Base-by-base conservation (phyloP, 2,888 invertebrate species). In the Anthrax anthrax region DNA sequence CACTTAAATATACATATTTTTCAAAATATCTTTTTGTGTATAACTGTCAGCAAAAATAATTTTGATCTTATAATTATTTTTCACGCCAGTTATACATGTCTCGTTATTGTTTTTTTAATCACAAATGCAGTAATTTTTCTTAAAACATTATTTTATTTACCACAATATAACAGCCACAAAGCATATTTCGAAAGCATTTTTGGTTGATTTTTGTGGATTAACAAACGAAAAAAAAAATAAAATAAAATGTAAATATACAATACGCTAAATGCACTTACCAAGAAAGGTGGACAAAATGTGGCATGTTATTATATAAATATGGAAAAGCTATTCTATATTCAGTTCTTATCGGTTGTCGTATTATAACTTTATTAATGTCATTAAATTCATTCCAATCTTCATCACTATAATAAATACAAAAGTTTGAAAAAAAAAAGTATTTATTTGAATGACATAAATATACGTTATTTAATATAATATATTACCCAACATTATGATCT, bases 321-420 rank as follows among this genome's bases (percentile, higher is more conserved):
- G 98, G 97, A 70, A 98, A 99, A 1, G 98, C 98, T 62, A 99
- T 99, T 56, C 98, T 80, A 67, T 99, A 99, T 69, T 99, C 98
- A 0, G 98, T 99, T 52, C 98, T 78, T 55, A 99, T 90, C 4
- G 97, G 97, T 62, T 98, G 97, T 10, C 98, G 76, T 57, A 99
- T 98, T 53, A 99, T 99, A 58, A 99, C 97, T 72, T 99, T 99
- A 69, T 99, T 98, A 56, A 99, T 98, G 62, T 99, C 98, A 72
- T 99, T 99, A 62, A 99, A 99, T 71, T 99, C 98, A 71, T 99
- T 99, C 98, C 98, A 99, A 67, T 99, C 98, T 71, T 99, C 98
- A 72, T 99, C 98, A 2, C 91, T 85, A 58, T 18, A 71, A 65
- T 49, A 48, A 23, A 23, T 23, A 23, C 8, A 23, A 23, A 23